Base-by-base conservation (phyloP, 2,888 invertebrate species). In the Spodoptera littoralis region DNA sequence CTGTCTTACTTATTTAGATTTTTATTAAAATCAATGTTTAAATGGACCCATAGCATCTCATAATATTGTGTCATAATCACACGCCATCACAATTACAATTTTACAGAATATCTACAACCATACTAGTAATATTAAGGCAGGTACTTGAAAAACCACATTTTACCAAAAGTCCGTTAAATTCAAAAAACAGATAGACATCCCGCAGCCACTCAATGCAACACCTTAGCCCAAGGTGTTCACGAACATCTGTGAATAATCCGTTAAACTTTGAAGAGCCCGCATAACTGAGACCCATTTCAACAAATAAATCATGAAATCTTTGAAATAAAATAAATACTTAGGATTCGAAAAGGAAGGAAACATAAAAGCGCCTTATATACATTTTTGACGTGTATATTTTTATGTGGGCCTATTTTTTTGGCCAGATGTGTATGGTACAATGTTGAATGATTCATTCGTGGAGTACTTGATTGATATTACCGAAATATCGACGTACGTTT, bases 161-260 rank as follows among this genome's bases (percentile, higher is more conserved):
- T 6, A 24, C 42, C 12, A 55, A 61, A 57, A 36, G 36, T 42
- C 63, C 58, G 65, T 68, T 65, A 65, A 12, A 67, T 73, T 69
- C 49, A 60, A 70, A 27, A 36, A 65, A 50, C 54, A 49, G 56
- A 79, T 59, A 71, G 57, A 63, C 60, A 58, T 69, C 64, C 79
- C 76, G 48, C 60, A 76, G 70, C 65, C 56, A 68, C 73, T 71
- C 58, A 61, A 53, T 55, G 58, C 11, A 61, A 65, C 82, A 84
- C 83, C 82, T 83, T 59, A 63, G 59, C 57, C 61, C 77, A 91
- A 92, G 91, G 92, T 92, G 92, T 84, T 71, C 75, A 43, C 56
- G 59, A 81, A 73, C 92, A 92, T 92, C 92, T 92, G 92, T 86
- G 66, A 77, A 80, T 89, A 91, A 91, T 90, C 90, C 88, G 78